Evolutionary conservation across 2,113 vertebrate species (phyloP), one percentile per base, ranked within the genome.

Genomic region (Austrofundulus limnaeus): DNA sequence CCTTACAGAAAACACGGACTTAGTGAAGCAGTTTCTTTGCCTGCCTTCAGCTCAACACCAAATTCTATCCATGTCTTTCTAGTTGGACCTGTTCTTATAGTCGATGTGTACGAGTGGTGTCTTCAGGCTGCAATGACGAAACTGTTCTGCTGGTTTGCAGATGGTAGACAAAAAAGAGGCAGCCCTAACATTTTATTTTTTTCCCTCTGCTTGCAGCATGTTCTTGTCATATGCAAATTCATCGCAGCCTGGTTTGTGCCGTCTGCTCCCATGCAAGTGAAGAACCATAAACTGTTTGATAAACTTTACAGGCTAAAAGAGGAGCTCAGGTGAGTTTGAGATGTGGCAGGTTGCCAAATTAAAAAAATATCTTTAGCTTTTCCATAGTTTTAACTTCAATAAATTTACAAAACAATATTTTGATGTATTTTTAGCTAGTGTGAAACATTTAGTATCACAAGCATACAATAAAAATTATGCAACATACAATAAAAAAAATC

Each of bases 181-280:
- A 46, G 75, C 50, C 19, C 42, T 62, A 31, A 71, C 38, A 31
- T 59, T 25, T 24, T 52, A 10, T 4, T 60, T 28, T 28, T 28
- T 28, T 28, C n/a, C n/a, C 38, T 86, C 28, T 78, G 34, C 23
- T 74, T 80, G 25, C 88, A 99, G 97, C 96, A 99, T 0, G 93
- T 94, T 21, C 93, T 95, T 9, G 90, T 98, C 53, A 94, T 96
- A 0, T 92, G 91, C 77, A 99, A 98, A 58, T 93, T 96, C 63
- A 87, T 96, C 0, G 92, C 94, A 1, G 94, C 94, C 68, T 97
- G 96, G 96, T 96, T 95, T 23, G 93, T 99, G 24, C 97, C 97
- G 0, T 93, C 95, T 0, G 80, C 90, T 21, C 95, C 96, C 1
- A 87, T 91, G 66, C 42, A 19, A 0, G 94, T 98, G 11, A 95